Percentiles rank a stretch among this genome's conserved stretches.
Conservation (phyloP, 1,140 invertebrate species). For the Eupeodes corollae region DNA sequence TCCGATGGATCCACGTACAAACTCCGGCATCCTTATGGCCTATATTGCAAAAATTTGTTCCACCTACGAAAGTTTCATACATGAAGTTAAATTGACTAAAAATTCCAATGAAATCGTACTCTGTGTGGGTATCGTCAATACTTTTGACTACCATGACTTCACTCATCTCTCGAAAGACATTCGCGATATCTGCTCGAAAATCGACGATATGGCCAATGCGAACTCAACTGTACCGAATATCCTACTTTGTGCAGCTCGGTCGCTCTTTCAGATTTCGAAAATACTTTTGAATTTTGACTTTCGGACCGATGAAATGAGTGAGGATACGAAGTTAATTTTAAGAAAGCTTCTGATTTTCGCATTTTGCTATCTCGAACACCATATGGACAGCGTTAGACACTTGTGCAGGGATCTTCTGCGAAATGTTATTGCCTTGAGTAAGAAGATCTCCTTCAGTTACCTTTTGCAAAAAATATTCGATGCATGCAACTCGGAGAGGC, state of each 20-base stretch:
- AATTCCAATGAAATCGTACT: conserved; percentile 10
- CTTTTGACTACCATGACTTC: conserved; percentile 8
- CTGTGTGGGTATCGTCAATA: conserved; percentile 10
- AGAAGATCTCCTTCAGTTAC: conserved; percentile 12
- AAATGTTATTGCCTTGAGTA: conserved; percentile 36
- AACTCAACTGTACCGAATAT: conserved; percentile 8
- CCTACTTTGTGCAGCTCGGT: conserved; percentile 7
- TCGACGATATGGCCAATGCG: conserved; percentile 10
- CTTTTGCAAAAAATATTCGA: conserved; percentile 12
- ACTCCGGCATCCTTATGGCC: conserved; percentile 11
- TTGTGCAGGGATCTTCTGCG: conserved; percentile 36
- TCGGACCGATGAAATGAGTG: no score
- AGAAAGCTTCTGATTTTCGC: conserved; percentile 11
- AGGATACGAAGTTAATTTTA: conserved; percentile 16
- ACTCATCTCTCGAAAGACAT: conserved; percentile 5
- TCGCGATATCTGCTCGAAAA: conserved; percentile 8
- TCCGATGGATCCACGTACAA: conserved; percentile 12
- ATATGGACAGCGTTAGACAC: conserved; percentile 47
- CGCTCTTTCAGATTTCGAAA: conserved; percentile 11
- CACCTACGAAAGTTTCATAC: conserved; percentile 4
- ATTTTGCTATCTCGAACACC: conserved; percentile 39
- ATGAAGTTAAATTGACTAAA: conserved; percentile 5
- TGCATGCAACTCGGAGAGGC: conserved; percentile 5
- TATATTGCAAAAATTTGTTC: conserved; percentile 7
- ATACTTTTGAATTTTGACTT: conserved; percentile 7